Conservation (phyloP, 1,140 invertebrate species). For the Lucilia sericata region DNA sequence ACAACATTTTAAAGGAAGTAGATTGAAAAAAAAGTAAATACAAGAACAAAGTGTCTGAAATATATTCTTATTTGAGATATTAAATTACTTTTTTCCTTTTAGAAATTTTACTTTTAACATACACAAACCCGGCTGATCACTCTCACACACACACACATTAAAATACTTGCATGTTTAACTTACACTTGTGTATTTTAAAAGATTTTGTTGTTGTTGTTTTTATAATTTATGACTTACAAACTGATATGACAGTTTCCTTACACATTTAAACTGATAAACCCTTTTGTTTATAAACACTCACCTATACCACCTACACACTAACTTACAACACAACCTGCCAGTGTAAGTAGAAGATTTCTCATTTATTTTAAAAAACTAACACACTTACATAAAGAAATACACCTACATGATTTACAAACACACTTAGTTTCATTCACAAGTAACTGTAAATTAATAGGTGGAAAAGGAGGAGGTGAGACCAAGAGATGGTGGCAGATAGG, state of each 20-base stretch:
- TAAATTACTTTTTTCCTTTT: neutral
- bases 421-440: neutral
- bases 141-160: too few relatives aligned
- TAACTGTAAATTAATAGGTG: neutral
- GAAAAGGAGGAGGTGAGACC: neutral
- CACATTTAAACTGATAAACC: conserved; percentile 19
- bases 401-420: neutral
- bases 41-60: neutral
- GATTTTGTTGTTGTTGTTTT: neutral
- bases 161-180: neutral
- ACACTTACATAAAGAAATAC: neutral
- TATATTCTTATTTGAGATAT: neutral
- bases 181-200: neutral
- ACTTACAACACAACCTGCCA: neutral
- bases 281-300: conserved; percentile 19
- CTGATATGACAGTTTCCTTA: conserved; percentile 44
- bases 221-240: conserved; percentile 45
- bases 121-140: neutral
- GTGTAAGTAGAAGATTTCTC: neutral
- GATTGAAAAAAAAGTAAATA: neutral
- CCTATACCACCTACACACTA: neutral
- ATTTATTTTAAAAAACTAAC: conserved; percentile 6
- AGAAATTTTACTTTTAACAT: neutral
- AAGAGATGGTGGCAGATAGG: neutral
- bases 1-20: neutral